phyloP scores from a whole-genome alignment of 2,888 invertebrate genomes.

The Drosophila acutilabella region DNA sequence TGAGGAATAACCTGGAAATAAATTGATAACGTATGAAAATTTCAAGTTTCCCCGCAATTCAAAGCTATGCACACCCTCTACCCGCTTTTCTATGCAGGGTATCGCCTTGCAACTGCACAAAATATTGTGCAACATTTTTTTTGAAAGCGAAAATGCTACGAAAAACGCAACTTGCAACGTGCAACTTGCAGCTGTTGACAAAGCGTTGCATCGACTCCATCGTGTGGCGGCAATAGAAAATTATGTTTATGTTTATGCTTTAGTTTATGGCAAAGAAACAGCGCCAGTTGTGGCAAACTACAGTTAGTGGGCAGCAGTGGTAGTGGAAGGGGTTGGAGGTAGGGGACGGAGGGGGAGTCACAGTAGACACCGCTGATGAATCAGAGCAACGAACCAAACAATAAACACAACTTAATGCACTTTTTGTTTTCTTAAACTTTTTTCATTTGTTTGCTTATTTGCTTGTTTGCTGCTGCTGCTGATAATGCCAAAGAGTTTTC shows the following conservation, averaged over 20 bases:
- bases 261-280: constrained; percentile 33
- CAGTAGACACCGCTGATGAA: constrained; percentile 41
- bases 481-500: constrained; percentile 44
- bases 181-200: constrained; percentile 58
- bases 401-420: constrained; percentile 39
- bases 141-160: constrained; percentile 56
- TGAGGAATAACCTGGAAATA: no score
- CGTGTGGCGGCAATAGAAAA: constrained; percentile 59
- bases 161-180: constrained; percentile 40
- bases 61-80: constrained; percentile 1
- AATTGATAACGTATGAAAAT: no score
- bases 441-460: not conserved
- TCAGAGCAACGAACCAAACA: constrained; percentile 54
- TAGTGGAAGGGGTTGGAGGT: not conserved
- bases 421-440: constrained; percentile 8
- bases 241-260: constrained; percentile 58
- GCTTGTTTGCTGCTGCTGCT: constrained; percentile 15
- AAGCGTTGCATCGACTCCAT: constrained; percentile 47
- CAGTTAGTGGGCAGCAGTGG: not conserved
- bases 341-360: not conserved
- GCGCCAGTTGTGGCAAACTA: constrained; percentile 14
- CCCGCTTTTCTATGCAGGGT: constrained; percentile 31
- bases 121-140: constrained; percentile 47
- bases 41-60: no score
- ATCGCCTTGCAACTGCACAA: constrained; percentile 37